Evolutionary conservation across 2,888 invertebrate genomes (phyloP), one percentile per base, ranked within the genome.

Genomic region (Caradrina kadenii): DNA sequence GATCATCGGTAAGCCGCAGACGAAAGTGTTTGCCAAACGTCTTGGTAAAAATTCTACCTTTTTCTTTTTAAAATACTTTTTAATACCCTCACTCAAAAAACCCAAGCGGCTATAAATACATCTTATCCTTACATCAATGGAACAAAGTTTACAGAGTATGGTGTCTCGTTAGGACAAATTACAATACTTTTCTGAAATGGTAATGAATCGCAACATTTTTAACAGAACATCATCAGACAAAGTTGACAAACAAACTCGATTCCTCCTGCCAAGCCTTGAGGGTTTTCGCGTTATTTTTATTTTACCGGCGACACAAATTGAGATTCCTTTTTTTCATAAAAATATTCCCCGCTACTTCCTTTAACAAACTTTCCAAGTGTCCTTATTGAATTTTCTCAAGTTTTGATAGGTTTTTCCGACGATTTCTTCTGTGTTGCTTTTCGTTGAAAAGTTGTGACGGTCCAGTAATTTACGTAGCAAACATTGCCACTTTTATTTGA

Each of bases 371-470:
- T 94, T 89, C 91, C 88, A 94, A 95, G 94, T 95, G 94, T 91
- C 94, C 91, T 95, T 95, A 95, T 95, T 95, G 94, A 95, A 95
- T 95, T 95, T 94, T 92, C 94, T 91, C 92, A 94, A 95, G 93
- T 95, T 95, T 94, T 95, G 95, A 95, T 95, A 95, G 95, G 95
- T 95, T 93, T 95, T 93, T 93, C 92, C 94, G 92, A 89, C 93
- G 92, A 94, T 93, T 94, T 92, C 90, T 91, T 87, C 88, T 90
- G 88, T 91, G 93, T 93, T 90, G 93, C 90, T 90, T 88, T 91
- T 89, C 87, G 87, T 82, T 83, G 82, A 81, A 80, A 92, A 92
- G 88, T 93, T 92, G 85, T 87, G 89, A 89, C 87, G 89, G 89
- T 89, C 89, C 84, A 87, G 90, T 92, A 92, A 93, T 92, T 93